Evolutionary conservation across 2,888 invertebrate genomes (phyloP), one percentile per base, ranked within the genome.

Genomic region (Xylota sylvarum): DNA sequence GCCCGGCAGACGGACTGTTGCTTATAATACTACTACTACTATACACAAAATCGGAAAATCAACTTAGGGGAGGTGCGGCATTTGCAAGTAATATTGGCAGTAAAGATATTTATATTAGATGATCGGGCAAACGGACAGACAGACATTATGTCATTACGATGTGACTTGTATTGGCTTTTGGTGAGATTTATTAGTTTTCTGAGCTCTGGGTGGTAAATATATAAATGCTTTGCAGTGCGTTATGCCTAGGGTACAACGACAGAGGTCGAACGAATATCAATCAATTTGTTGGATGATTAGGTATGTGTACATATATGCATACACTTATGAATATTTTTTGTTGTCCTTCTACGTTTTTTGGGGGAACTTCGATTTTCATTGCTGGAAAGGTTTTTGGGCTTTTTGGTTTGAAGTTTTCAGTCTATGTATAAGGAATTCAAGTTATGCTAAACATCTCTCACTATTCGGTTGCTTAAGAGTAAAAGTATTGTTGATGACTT

Each of bases 161-260:
- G 62, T 77, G 86, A 69, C 82, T 86, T 58, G 86, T 83, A 88
- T 88, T 88, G 83, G 86, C 69, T 86, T 83, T 86, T 52, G 73
- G 72, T 76, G 73, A 88, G 83, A 88, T 88, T 88, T 88, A 88
- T 88, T 88, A 80, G 73, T 77, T 88, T 78, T 62, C 58, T 46
- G 48, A 70, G 83, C 79, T 65, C 60, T 78, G 50, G 85, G 64
- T 70, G 70, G 85, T 85, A 60, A 52, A 73, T 58, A 55, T 14
- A 40, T 56, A 46, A 56, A 56, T 65, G 65, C 23, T 77, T 60
- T 40, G 67, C 37, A 56, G 43, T 62, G 58, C 19, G 58, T 30
- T 50, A 30, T 30, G 48, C 27, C 12, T 9, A 23, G n/a, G 23
- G 37, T 17, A 35, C 32, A n/a, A 60, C 17, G 32, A 60, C 23